phyloP scores from a whole-genome alignment of 1,140 invertebrate species.

The Heliconius nattereri region DNA sequence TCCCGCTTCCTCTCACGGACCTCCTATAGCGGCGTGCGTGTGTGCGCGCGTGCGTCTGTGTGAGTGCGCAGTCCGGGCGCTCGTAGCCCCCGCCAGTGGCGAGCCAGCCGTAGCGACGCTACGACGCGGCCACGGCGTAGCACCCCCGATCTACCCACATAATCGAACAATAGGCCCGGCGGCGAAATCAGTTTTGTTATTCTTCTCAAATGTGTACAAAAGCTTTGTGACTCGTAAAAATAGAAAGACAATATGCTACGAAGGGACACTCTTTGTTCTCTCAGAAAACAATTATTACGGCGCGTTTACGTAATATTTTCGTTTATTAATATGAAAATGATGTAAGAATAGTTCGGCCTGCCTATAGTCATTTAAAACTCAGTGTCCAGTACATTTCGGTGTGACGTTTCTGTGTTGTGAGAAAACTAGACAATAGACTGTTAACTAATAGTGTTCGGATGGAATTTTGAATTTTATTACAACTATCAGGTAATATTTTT shows the following conservation, averaged over 20 bases:
- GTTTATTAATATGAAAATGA: slow-evolving; percentile 37
- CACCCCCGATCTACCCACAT: slow-evolving; percentile 47
- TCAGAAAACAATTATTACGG: slow-evolving; percentile 50
- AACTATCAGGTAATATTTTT: slow-evolving; percentile 17
- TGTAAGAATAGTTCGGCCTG: slow-evolving; percentile 31
- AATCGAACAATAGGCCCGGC: slow-evolving; percentile 71
- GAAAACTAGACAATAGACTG: neutral
- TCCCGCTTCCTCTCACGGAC: slow-evolving; percentile 64
- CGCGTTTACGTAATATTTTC: slow-evolving; percentile 55
- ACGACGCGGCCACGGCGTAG: slow-evolving; percentile 71
- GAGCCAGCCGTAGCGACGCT: slow-evolving; percentile 64
- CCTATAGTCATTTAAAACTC: neutral
- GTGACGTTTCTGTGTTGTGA: slow-evolving; percentile 30
- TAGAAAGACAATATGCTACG: slow-evolving; percentile 57
- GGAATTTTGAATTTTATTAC: slow-evolving; percentile 22
- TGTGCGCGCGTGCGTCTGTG: slow-evolving; percentile 55
- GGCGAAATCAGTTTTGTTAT: slow-evolving; percentile 69
- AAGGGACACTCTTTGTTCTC: slow-evolving; percentile 54
- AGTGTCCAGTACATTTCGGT: neutral
- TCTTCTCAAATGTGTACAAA: slow-evolving; percentile 55
- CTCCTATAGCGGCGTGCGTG: slow-evolving; percentile 58
- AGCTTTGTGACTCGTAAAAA: slow-evolving; percentile 51
- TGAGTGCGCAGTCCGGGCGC: slow-evolving; percentile 67
- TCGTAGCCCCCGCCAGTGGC: slow-evolving; percentile 75
- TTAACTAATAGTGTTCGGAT: slow-evolving; percentile 8